These are phyloP conservation scores for Caenorhabditis sp. DNA, from an alignment of 2,888 invertebrate species.

Conservation along the genomic window DNA sequence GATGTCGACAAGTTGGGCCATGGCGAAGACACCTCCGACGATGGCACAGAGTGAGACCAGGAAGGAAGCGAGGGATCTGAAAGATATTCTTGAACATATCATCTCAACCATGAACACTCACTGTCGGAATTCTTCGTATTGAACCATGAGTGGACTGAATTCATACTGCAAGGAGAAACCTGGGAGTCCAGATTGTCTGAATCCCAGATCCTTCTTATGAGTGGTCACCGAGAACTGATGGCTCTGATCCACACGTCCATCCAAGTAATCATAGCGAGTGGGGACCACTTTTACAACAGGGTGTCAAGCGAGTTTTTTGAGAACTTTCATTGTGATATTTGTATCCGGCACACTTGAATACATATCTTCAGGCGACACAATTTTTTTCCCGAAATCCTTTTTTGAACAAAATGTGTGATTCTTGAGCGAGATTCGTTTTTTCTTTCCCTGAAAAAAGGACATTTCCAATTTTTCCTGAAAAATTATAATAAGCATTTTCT, in stretches of 20 bases:
- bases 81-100: too few relatives aligned
- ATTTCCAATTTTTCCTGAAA: too few relatives aligned
- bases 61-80: conserved; percentile 94
- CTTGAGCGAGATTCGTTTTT: too few relatives aligned
- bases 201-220: conserved; percentile 88
- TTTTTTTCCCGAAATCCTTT: too few relatives aligned
- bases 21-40: conserved; percentile 96
- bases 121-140: conserved; percentile 93
- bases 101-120: too few relatives aligned
- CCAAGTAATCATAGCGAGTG: conserved; percentile 90
- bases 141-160: conserved; percentile 97
- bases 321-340: too few relatives aligned
- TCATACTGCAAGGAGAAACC: conserved; percentile 98
- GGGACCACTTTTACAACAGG: conserved; percentile 98
- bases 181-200: conserved; percentile 88
- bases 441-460: too few relatives aligned
- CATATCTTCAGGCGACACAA: too few relatives aligned
- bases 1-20: conserved; percentile 95
- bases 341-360: too few relatives aligned
- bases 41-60: conserved; percentile 97
- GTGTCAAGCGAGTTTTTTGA: too few relatives aligned
- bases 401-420: too few relatives aligned
- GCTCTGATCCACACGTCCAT: conserved; percentile 86
- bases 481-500: too few relatives aligned
- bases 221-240: conserved; percentile 98